Evolutionary conservation across 1,140 invertebrate species (phyloP).

Genomic region (Cepaea nemoralis): DNA sequence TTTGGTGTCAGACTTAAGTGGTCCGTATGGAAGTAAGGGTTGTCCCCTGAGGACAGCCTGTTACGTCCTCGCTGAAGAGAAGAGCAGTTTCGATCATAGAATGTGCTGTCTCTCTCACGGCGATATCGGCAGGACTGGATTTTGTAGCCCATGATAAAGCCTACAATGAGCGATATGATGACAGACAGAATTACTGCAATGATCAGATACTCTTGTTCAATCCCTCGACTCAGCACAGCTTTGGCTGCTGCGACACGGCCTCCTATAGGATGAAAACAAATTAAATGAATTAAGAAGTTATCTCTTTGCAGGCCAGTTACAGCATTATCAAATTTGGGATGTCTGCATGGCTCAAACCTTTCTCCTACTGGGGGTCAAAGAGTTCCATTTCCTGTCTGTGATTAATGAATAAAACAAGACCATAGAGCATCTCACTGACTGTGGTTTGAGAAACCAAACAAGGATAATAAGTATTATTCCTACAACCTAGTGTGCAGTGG

Average conservation of each 20-base stretch:
- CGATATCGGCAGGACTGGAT: conserved; percentile 50
- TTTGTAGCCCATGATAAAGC: conserved; percentile 58
- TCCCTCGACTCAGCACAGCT: neutral
- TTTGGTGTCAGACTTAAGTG: conserved; percentile 40
- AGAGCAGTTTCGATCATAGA: conserved; percentile 39
- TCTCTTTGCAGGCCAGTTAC: too few relatives aligned
- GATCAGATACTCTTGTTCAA: conserved; percentile 43
- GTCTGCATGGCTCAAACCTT: too few relatives aligned
- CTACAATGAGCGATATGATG: conserved; percentile 53
- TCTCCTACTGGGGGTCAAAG: too few relatives aligned
- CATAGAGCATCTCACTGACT: too few relatives aligned
- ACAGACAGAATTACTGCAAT: conserved; percentile 58
- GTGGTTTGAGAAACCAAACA: too few relatives aligned
- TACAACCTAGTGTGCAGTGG: too few relatives aligned
- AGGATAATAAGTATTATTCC: too few relatives aligned
- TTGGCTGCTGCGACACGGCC: neutral
- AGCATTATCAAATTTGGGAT: too few relatives aligned
- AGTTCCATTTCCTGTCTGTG: too few relatives aligned
- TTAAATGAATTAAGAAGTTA: neutral
- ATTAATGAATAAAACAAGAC: too few relatives aligned
- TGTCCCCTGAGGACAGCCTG: conserved; percentile 49
- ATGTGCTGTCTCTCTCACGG: conserved; percentile 40
- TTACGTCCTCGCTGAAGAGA: conserved; percentile 46
- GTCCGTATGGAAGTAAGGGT: conserved; percentile 45
- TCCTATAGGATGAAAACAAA: neutral